Conservation (phyloP, 30 jellyfish, hydroid and myxozoan species). For the Pseudorhiza aurosa region DNA sequence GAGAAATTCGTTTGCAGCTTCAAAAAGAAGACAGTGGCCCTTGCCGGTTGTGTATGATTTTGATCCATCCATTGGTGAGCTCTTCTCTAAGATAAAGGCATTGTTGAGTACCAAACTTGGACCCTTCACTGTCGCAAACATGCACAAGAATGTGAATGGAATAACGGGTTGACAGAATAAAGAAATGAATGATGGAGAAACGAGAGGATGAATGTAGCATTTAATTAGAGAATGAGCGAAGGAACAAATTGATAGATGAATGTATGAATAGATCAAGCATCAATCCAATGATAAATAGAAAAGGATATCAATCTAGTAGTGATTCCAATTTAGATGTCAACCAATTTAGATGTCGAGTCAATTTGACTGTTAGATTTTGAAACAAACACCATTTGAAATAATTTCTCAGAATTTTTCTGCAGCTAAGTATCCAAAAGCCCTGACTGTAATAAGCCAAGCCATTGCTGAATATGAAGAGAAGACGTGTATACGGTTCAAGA, state of each 20-base stretch:
- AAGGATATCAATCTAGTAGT: no score
- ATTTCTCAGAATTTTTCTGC: no score
- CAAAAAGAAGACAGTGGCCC: slow-evolving; percentile 55
- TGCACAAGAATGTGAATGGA: no score
- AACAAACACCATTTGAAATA: no score
- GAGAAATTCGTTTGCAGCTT: slow-evolving; percentile 38
- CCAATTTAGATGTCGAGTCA: no score
- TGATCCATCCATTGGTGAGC: slow-evolving; percentile 9
- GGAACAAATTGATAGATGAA: background rate
- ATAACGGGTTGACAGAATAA: background rate
- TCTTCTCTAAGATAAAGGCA: background rate
- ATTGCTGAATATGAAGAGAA: slow-evolving; percentile 60
- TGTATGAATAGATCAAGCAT: background rate
- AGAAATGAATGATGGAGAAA: background rate
- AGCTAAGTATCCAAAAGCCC: slow-evolving; percentile 19
- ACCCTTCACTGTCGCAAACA: background rate
- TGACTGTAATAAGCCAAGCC: slow-evolving; percentile 27
- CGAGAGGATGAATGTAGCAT: background rate
- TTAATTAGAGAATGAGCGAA: background rate
- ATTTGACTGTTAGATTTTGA: no score
- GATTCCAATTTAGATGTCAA: no score
- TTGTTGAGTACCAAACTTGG: background rate
- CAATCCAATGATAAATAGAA: background rate
- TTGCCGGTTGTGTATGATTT: slow-evolving; percentile 24
- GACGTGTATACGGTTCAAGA: slow-evolving; percentile 47